These are phyloP conservation scores for Fissipunctia ypsillon DNA, from an alignment of 2,888 invertebrate species.

Conservation along the genomic window DNA sequence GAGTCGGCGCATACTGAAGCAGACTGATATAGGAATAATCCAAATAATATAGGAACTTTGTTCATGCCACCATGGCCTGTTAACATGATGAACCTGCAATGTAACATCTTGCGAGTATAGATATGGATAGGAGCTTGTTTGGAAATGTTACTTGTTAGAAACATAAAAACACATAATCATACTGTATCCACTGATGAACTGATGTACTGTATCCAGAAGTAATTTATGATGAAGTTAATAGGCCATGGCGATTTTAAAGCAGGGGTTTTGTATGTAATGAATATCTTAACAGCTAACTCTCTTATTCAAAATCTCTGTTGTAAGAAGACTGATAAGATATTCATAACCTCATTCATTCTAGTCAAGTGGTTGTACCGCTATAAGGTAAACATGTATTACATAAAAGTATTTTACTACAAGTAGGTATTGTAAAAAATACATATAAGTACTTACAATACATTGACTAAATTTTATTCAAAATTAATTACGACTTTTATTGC, in stretches of 20 bases:
- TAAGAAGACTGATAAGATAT: constrained; percentile 25
- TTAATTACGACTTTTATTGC: not conserved
- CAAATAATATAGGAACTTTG: constrained; percentile 14
- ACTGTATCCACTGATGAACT: no score
- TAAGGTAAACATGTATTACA: constrained; percentile 17
- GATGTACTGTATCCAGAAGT: no score
- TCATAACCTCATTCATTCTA: constrained; percentile 39
- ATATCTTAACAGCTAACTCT: constrained; percentile 27
- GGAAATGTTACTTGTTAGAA: not conserved
- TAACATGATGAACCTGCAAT: not conserved
- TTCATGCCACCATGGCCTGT: constrained; percentile 22
- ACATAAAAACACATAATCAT: not conserved
- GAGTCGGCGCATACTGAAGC: not conserved
- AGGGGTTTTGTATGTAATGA: constrained; percentile 17
- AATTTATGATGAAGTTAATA: constrained; percentile 10
- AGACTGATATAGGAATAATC: constrained; percentile 40
- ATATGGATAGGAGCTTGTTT: not conserved
- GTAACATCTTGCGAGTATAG: not conserved
- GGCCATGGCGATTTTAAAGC: constrained; percentile 9
- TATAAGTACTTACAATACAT: constrained; percentile 8
- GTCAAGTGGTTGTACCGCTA: constrained; percentile 29
- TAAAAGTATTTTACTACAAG: constrained; percentile 6
- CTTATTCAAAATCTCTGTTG: not conserved
- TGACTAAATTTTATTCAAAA: constrained; percentile 7
- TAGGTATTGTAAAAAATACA: constrained; percentile 14